Conservation (phyloP, 1,140 invertebrate genomes). For the Pomacea maculata region DNA sequence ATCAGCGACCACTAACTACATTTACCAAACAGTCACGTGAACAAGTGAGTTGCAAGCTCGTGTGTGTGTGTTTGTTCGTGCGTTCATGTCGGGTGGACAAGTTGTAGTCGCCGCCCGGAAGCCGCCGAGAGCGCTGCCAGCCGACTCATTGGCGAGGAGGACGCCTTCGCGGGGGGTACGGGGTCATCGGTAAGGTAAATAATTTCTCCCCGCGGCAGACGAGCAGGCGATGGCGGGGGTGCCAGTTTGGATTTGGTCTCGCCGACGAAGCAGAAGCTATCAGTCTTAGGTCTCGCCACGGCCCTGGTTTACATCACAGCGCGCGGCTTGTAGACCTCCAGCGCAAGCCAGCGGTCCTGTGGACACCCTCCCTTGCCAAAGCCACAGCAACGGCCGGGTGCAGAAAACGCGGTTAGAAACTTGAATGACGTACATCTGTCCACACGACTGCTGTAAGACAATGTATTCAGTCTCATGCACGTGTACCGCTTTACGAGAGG, state of each 20-base stretch:
- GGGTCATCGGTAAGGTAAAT: slow-evolving; percentile 28
- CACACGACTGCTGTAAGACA: not conserved
- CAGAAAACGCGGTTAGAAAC: too few relatives aligned
- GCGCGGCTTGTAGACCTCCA: slow-evolving; percentile 13
- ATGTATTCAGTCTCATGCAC: not conserved
- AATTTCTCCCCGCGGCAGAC: slow-evolving; percentile 19
- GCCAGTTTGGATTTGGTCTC: slow-evolving; percentile 26
- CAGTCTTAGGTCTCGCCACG: slow-evolving; percentile 14
- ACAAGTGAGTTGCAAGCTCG: too few relatives aligned
- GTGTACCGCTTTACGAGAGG: not conserved
- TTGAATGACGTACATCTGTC: not conserved
- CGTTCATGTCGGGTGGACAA: not conserved
- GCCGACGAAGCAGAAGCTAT: slow-evolving; percentile 21
- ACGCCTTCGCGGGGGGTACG: not conserved
- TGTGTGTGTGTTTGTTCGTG: too few relatives aligned
- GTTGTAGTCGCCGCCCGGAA: not conserved
- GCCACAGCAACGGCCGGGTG: too few relatives aligned
- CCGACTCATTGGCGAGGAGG: not conserved
- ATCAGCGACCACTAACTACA: too few relatives aligned
- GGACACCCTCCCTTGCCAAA: not conserved
- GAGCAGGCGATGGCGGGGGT: slow-evolving; percentile 5
- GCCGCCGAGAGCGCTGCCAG: not conserved
- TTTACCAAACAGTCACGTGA: too few relatives aligned
- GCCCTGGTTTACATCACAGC: slow-evolving; percentile 24
- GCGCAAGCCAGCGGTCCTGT: not conserved